These are phyloP conservation scores for Mesoligia furuncula DNA, from an alignment of 2,888 invertebrate genomes.

Conservation along the genomic window DNA sequence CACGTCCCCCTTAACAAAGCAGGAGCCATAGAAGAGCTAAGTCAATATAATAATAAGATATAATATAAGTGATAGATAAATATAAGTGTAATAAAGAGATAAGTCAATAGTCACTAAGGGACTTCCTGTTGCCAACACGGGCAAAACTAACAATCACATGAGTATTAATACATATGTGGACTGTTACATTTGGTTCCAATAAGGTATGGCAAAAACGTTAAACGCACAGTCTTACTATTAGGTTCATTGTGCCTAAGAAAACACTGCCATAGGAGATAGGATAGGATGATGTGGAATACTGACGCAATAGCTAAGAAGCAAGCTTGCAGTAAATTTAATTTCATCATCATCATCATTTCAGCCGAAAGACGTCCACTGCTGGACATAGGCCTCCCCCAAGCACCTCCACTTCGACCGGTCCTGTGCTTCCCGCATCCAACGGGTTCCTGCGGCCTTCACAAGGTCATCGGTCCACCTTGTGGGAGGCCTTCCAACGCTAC, in stretches of 20 bases:
- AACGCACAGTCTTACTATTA: not conserved
- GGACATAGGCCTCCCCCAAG: too few relatives aligned
- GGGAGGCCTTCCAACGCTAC: too few relatives aligned
- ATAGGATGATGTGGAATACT: not conserved
- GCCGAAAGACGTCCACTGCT: too few relatives aligned
- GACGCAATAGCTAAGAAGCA: not conserved
- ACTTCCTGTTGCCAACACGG: not conserved
- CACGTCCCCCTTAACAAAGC: not conserved
- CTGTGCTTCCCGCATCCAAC: too few relatives aligned
- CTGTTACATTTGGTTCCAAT: not conserved
- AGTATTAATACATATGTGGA: not conserved
- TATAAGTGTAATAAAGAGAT: too few relatives aligned
- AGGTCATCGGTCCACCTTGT: too few relatives aligned
- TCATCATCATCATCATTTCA: too few relatives aligned
- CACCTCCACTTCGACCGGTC: too few relatives aligned
- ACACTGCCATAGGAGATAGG: not conserved
- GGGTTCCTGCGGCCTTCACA: too few relatives aligned
- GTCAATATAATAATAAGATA: too few relatives aligned
- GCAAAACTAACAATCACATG: not conserved
- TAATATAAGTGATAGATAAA: too few relatives aligned
- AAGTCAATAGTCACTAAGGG: not conserved
- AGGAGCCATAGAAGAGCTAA: not conserved
- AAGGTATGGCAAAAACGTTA: not conserved
- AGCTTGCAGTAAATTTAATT: too few relatives aligned
- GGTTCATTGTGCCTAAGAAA: not conserved